These are phyloP conservation scores for Acrobasis repandana DNA, from an alignment of 2,888 invertebrate species.

Conservation along the genomic window DNA sequence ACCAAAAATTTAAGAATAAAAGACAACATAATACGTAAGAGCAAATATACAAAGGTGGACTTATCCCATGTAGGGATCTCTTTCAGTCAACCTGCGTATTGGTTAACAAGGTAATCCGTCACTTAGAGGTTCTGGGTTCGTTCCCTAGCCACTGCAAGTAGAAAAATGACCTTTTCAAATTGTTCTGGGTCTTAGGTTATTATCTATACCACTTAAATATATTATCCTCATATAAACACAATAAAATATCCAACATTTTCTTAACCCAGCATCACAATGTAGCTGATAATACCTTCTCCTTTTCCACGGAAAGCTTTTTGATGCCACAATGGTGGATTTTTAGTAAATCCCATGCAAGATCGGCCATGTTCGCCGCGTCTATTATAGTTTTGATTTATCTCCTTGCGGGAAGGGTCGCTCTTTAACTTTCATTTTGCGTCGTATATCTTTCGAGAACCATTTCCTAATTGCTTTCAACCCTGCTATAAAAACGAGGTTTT, in stretches of 20 bases:
- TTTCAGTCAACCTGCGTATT: too few species aligned
- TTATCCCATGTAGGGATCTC: too few species aligned
- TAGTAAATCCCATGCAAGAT: slow-evolving; percentile 9
- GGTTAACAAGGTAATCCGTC: too few species aligned
- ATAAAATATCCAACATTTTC: not conserved
- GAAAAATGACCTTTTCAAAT: too few species aligned
- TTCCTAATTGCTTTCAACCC: slow-evolving; percentile 16
- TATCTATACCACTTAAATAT: too few species aligned
- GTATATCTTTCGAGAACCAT: slow-evolving; percentile 5
- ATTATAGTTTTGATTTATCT: slow-evolving; percentile 18
- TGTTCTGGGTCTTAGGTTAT: too few species aligned
- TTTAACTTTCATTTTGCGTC: slow-evolving; percentile 15
- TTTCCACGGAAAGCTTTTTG: not conserved
- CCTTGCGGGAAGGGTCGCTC: slow-evolving; percentile 1
- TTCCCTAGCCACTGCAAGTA: too few species aligned
- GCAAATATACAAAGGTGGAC: too few species aligned
- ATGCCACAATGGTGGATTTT: not conserved
- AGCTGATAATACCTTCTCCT: not conserved
- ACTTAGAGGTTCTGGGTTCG: too few species aligned
- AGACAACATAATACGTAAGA: too few species aligned
- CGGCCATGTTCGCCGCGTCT: slow-evolving; percentile 1
- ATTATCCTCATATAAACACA: not conserved
- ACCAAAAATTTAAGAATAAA: too few species aligned
- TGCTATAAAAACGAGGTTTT: slow-evolving; percentile 13
- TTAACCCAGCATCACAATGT: not conserved